Evolutionary conservation across 2,888 invertebrate genomes (phyloP).

Genomic region (Nymphalis urticae): DNA sequence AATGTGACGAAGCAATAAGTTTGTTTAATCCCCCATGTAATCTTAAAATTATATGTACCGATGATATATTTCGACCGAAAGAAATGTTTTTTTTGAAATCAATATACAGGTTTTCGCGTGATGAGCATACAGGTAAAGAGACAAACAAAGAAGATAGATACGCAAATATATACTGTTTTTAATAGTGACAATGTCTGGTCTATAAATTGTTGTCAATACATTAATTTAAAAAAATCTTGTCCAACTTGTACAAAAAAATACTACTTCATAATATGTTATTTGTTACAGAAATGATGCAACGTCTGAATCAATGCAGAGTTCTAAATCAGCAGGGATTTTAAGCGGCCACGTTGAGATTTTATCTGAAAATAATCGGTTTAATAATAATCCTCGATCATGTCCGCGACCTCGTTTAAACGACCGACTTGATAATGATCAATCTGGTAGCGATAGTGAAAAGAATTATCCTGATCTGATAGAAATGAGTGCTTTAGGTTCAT

Average conservation of each 20-base stretch:
- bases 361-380: conserved; percentile 66
- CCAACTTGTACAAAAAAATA: background rate
- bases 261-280: conserved; percentile 32
- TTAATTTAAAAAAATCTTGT: background rate
- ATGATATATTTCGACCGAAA: too few species aligned
- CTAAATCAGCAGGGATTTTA: conserved; percentile 75
- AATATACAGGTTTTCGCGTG: too few species aligned
- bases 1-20: too few species aligned
- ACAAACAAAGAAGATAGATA: too few species aligned
- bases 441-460: conserved; percentile 77
- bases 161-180: too few species aligned
- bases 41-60: too few species aligned
- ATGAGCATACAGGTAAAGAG: background rate
- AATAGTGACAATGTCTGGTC: too few species aligned
- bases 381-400: conserved; percentile 68
- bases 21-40: too few species aligned
- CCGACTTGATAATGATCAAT: conserved; percentile 74
- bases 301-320: conserved; percentile 80
- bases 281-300: conserved; percentile 69
- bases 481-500: conserved; percentile 72
- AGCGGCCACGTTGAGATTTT: conserved; percentile 67
- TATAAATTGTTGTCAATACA: background rate
- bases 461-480: conserved; percentile 82
- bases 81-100: too few species aligned
- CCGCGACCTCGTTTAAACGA: conserved; percentile 66